Evolutionary conservation across 92 coral and sea anemone species (phyloP), one percentile per base, ranked within the genome.

Genomic region (Hydrozoanthus gracilis): DNA sequence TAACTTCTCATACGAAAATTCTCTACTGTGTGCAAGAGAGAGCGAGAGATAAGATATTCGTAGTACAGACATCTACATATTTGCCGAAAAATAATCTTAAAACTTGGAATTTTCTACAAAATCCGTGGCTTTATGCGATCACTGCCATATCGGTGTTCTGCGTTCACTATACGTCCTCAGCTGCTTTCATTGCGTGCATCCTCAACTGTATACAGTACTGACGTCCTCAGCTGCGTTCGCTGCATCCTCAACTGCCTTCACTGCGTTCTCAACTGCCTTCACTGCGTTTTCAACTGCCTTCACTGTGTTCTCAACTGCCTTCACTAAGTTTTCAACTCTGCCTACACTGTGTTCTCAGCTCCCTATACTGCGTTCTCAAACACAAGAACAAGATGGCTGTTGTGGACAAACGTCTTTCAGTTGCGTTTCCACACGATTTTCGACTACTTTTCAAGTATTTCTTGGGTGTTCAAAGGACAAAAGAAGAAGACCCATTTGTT

Each of bases 21-120:
- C 72, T 66, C 72, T 66, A 66, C 72, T 66, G 72, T 66, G 72
- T 66, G 72, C 72, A 15, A 66, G 72, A 66, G 72, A 66, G 72
- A 66, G 72, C 44, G 72, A 27, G 72, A 66, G 72, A 66, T 66
- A 66, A 66, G 1, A 66, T 66, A 66, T 66, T 66, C 72, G 72
- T 66, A 66, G 72, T 66, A 66, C 72, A 66, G 72, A 66, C 72
- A 66, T 66, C 72, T 66, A 66, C 72, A 66, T 66, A 66, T 66
- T 4, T 66, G 72, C 72, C 72, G 44, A 66, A 15, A 66, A 66
- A 66, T 66, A 66, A 66, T 66, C 72, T 66, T 66, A 66, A 66
- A 66, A n/a, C 72, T 66, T 66, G 72, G 72, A 66, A n/a, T 66
- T 66, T 66, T 66, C 72, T 66, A 66, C 72, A 66, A 66, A 66